These are phyloP conservation scores for Scophthalmus maximus DNA, from an alignment of 2,113 vertebrate species.

Conservation along the genomic window DNA sequence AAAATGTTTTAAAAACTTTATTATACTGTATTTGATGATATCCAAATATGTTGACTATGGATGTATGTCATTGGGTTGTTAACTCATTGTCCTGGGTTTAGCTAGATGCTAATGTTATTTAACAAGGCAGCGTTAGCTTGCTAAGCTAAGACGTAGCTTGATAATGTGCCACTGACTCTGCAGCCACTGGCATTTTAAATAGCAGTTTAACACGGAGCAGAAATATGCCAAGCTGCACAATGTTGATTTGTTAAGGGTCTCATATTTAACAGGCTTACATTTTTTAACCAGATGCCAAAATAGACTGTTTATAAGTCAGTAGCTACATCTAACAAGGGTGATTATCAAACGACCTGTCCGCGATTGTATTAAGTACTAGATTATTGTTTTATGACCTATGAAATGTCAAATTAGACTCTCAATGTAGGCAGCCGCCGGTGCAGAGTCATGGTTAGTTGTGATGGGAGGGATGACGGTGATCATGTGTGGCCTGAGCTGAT, in stretches of 20 bases:
- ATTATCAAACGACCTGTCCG: no score
- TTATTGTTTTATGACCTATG: neutral
- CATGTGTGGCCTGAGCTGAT: slow-evolving; percentile 40
- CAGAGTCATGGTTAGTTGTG: neutral
- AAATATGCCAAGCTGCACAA: neutral
- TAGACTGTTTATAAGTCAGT: neutral
- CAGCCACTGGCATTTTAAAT: neutral
- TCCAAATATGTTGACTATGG: no score
- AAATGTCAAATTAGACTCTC: neutral
- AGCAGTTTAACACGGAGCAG: no score
- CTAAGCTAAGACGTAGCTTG: neutral
- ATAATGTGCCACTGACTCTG: no score
- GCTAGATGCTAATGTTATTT: neutral
- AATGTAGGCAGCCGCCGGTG: neutral
- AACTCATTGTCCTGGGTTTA: no score
- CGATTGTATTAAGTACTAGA: neutral
- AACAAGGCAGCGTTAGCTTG: neutral
- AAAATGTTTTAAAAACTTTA: neutral
- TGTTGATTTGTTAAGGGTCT: neutral
- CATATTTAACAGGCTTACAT: no score
- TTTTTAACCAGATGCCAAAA: no score
- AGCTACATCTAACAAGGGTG: neutral
- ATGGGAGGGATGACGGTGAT: neutral
- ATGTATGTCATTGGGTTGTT: no score
- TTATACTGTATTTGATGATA: neutral